Percentiles rank a stretch among this genome's conserved stretches.
phyloP scores from a whole-genome alignment of 2,888 invertebrate species.

The Drosophila cracens region DNA sequence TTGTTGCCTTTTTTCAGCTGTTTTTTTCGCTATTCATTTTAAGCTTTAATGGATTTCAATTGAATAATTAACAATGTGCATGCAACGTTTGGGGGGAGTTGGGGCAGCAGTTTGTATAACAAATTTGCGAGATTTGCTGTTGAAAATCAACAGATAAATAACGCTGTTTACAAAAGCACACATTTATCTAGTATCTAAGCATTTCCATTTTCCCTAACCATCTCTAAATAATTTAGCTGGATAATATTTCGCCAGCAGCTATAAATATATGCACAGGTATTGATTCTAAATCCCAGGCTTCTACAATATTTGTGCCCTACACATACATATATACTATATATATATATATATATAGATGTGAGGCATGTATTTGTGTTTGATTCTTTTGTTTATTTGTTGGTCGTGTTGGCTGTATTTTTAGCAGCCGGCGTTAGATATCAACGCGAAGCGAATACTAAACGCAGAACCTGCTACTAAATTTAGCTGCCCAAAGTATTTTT shows the following conservation, averaged over 20 bases:
- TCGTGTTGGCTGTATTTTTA: slow-evolving; percentile 58
- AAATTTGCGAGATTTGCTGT: slow-evolving; percentile 72
- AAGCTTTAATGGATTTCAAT: slow-evolving; percentile 81
- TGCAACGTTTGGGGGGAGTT: slow-evolving; percentile 4
- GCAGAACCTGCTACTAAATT: slow-evolving; percentile 56
- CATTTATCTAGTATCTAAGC: not conserved
- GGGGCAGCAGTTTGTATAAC: slow-evolving; percentile 63
- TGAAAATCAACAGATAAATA: slow-evolving; percentile 50
- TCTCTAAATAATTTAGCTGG: slow-evolving; percentile 23
- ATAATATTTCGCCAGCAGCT: slow-evolving; percentile 32
- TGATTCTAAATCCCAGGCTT: slow-evolving; percentile 28
- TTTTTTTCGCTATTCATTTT: slow-evolving; percentile 35
- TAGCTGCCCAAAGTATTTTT: slow-evolving; percentile 40
- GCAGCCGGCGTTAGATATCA: slow-evolving; percentile 75
- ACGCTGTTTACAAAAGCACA: slow-evolving; percentile 20
- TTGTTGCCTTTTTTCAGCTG: slow-evolving; percentile 2
- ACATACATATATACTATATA: not conserved
- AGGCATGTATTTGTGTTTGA: slow-evolving; percentile 15
- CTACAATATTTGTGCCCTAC: not conserved
- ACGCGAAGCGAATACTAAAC: slow-evolving; percentile 21
- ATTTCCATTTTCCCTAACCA: slow-evolving; percentile 7
- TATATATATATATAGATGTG: not conserved
- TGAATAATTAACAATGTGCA: slow-evolving; percentile 81
- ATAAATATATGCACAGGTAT: slow-evolving; percentile 55
- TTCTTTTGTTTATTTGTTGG: slow-evolving; percentile 46